A percentile compares a stretch with the other conserved stretches of the same genome.
Conservation (phyloP, 2,797 vertebrate genomes). For the Oceanodroma leucorhoa region DNA sequence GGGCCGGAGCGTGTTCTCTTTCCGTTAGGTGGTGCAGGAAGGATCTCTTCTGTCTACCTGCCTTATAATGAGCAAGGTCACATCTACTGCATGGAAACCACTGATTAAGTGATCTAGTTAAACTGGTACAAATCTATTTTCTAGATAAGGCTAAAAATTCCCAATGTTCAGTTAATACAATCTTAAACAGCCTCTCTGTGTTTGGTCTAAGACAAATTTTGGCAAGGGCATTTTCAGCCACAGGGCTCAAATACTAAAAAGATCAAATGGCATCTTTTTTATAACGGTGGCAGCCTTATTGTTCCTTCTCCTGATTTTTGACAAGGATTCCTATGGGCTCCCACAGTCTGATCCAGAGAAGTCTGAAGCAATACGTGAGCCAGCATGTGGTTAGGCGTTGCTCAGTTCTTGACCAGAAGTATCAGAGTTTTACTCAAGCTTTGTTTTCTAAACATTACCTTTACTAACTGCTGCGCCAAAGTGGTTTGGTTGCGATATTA, state of each 20-base stretch:
- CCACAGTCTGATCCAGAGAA: background rate
- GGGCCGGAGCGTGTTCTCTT: fast-evolving
- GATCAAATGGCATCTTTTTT: background rate
- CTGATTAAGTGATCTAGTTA: background rate
- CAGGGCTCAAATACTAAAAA: background rate
- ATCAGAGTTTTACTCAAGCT: background rate
- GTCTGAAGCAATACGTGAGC: background rate
- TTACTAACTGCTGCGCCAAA: background rate
- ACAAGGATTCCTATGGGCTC: background rate
- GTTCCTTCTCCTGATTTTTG: background rate
- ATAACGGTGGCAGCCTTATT: background rate
- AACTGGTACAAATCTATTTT: background rate
- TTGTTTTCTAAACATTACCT: background rate
- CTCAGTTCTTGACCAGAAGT: background rate
- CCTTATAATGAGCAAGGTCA: background rate
- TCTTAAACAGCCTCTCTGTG: background rate
- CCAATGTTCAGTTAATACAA: background rate
- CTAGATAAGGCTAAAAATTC: background rate
- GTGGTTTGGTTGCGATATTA: background rate
- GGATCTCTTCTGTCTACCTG: background rate
- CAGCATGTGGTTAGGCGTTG: background rate
- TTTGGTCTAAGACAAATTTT: background rate
- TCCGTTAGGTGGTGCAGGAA: background rate
- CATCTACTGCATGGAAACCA: background rate
- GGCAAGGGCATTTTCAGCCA: background rate